A percentile compares a stretch with the other conserved stretches of the same genome.
These are phyloP conservation scores for Fissipunctia ypsillon DNA, from an alignment of 2,888 invertebrate genomes.

Conservation along the genomic window DNA sequence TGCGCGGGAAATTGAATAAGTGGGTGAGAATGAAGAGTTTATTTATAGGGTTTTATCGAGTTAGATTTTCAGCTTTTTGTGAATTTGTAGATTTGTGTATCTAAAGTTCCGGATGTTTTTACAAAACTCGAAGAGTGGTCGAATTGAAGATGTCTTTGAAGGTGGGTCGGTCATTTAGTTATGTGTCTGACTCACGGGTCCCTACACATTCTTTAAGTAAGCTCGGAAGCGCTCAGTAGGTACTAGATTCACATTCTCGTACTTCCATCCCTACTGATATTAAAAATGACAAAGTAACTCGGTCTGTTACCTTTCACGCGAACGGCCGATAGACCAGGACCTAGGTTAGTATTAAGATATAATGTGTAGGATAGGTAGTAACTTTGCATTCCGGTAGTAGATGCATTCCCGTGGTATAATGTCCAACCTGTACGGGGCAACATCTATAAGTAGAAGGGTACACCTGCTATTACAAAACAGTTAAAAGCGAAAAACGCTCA, in stretches of 20 bases:
- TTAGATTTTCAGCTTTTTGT: neutral
- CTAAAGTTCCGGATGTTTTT: neutral
- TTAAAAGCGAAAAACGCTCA: neutral
- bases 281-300: too few species aligned
- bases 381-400: too few species aligned
- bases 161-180: neutral
- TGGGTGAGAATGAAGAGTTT: conserved; percentile 19
- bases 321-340: too few species aligned
- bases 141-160: neutral
- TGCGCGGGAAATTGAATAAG: conserved; percentile 36
- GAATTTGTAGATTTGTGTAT: neutral
- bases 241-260: too few species aligned
- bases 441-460: neutral
- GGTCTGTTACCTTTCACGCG: too few species aligned
- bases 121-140: neutral
- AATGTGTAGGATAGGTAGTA: too few species aligned
- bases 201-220: neutral
- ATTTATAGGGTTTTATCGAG: conserved; percentile 11
- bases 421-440: too few species aligned
- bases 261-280: too few species aligned
- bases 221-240: too few species aligned
- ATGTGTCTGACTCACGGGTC: neutral
- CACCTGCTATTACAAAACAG: neutral
- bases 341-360: too few species aligned
- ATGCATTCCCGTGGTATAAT: too few species aligned